Conservation (phyloP, 2,113 vertebrate genomes). For the Micronycteris hirsuta region DNA sequence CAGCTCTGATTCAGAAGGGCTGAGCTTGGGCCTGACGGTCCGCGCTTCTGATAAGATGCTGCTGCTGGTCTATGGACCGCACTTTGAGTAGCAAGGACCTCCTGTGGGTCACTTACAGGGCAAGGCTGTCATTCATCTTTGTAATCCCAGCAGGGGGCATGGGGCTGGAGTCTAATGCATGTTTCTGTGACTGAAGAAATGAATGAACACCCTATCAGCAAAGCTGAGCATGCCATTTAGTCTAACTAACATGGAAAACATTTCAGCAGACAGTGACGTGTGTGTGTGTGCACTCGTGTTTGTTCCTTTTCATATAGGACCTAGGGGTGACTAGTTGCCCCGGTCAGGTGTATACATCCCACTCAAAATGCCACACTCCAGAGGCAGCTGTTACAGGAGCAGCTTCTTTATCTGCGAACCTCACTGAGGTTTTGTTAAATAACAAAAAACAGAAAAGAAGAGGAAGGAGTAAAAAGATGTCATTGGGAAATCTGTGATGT, state of each 20-base stretch:
- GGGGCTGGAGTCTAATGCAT: not conserved
- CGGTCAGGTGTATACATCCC: not conserved
- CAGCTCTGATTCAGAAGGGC: not conserved
- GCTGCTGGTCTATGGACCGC: too few species aligned
- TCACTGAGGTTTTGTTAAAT: not conserved
- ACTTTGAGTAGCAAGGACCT: not conserved
- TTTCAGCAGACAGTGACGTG: not conserved
- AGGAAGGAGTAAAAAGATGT: not conserved
- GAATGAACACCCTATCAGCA: not conserved
- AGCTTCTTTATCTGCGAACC: not conserved
- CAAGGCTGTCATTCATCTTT: not conserved
- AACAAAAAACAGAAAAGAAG: not conserved
- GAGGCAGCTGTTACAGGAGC: not conserved
- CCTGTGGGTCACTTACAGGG: accelerated
- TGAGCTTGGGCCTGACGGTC: not conserved
- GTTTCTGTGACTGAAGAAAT: not conserved
- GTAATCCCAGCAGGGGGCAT: not conserved
- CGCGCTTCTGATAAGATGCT: not conserved
- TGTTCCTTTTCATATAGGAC: not conserved
- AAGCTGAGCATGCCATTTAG: not conserved
- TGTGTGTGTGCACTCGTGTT: too few species aligned
- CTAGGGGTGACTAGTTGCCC: not conserved
- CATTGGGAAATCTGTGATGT: not conserved
- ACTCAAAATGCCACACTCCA: not conserved
- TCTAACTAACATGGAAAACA: not conserved